Conservation (phyloP, 2,113 vertebrate genomes). For the Bufo gargarizans region DNA sequence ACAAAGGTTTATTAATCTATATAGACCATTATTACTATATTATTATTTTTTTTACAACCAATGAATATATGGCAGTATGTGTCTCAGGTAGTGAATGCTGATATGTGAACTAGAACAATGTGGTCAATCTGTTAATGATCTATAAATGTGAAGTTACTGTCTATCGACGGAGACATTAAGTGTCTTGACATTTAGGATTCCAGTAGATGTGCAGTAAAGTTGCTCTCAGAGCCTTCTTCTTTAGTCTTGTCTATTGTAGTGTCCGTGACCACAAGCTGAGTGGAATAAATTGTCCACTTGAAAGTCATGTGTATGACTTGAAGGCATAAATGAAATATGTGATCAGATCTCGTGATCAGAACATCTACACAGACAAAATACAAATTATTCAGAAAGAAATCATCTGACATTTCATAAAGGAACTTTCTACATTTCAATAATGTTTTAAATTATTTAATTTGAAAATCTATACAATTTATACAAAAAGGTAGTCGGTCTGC, state of each 20-base stretch:
- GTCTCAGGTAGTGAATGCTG: neutral
- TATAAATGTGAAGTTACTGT: neutral
- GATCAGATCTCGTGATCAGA: neutral
- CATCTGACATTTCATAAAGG: neutral
- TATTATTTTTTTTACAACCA: too few species aligned
- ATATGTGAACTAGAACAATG: neutral
- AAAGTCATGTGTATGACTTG: neutral
- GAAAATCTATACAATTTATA: too few species aligned
- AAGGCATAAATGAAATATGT: neutral
- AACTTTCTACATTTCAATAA: neutral
- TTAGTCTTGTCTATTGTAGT: neutral
- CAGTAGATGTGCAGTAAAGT: neutral
- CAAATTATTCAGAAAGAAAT: neutral
- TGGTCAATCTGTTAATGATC: neutral
- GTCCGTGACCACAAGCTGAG: neutral
- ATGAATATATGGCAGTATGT: neutral
- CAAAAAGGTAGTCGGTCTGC: too few species aligned
- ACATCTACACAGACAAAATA: neutral
- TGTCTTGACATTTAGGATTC: slow-evolving; percentile 45
- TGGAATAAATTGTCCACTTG: neutral
- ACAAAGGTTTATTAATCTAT: too few species aligned
- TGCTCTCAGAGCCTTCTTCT: neutral
- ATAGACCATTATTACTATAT: too few species aligned
- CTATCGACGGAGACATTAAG: neutral
- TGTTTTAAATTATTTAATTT: neutral